phyloP scores from a whole-genome alignment of 2,888 invertebrate genomes.

The Empis stercorea region DNA sequence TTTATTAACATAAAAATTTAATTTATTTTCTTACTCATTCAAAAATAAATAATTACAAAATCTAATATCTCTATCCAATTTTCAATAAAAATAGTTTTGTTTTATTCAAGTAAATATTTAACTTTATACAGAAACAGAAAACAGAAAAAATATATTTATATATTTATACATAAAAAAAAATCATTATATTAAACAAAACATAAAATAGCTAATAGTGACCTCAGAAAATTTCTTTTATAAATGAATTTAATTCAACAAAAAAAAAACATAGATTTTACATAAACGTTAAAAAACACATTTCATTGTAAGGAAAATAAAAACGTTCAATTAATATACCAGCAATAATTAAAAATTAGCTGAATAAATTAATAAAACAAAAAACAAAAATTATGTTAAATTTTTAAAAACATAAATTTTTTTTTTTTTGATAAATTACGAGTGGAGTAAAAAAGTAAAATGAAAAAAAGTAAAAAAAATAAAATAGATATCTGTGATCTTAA shows the following conservation, averaged over 20 bases:
- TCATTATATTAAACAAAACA: too few species aligned
- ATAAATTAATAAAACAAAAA: constrained; percentile 1
- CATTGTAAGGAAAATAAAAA: too few species aligned
- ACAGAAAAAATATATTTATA: constrained; percentile 9
- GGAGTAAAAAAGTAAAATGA: constrained; percentile 6
- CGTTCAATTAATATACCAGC: too few species aligned
- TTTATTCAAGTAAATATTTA: too few species aligned
- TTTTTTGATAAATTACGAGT: too few species aligned
- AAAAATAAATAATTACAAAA: too few species aligned
- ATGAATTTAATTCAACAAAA: constrained; percentile 15
- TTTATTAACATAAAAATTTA: too few species aligned
- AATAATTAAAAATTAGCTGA: too few species aligned
- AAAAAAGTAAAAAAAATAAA: constrained; percentile 20
- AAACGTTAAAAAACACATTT: too few species aligned
- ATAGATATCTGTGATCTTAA: constrained; percentile 39
- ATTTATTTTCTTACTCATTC: too few species aligned
- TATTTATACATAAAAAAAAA: not conserved
- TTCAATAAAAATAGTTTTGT: too few species aligned
- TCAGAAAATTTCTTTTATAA: constrained; percentile 13
- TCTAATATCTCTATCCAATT: too few species aligned
- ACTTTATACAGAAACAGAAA: constrained; percentile 1
- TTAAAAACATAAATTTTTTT: not conserved
- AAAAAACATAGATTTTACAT: not conserved
- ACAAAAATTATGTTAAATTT: constrained; percentile 14
- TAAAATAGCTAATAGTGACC: not conserved